Conservation (phyloP, 1,140 invertebrate species). For the Pararge aegeria region DNA sequence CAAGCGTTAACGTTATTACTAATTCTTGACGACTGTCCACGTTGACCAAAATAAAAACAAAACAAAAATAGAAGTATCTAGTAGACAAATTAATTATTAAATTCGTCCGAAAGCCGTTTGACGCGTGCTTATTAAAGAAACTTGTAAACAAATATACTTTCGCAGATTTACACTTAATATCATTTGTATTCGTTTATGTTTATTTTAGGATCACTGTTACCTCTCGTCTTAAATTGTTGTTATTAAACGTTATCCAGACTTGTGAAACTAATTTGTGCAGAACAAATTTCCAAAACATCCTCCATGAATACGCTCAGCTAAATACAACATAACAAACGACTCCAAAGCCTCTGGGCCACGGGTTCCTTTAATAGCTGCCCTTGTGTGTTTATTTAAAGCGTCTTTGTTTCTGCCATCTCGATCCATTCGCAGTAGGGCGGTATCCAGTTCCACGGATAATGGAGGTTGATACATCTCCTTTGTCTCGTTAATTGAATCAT, state of each 20-base stretch:
- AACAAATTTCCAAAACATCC: background rate
- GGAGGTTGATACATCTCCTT: background rate
- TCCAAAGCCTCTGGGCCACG: background rate
- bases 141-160: no score
- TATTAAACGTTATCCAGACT: background rate
- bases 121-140: no score
- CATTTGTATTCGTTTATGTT: background rate
- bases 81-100: no score
- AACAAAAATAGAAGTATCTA: no score
- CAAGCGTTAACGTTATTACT: no score
- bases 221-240: background rate
- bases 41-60: no score
- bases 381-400: background rate
- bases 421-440: background rate
- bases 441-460: background rate
- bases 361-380: background rate
- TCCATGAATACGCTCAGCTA: background rate
- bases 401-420: background rate
- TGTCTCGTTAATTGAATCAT: background rate
- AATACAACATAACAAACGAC: background rate
- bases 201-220: no score
- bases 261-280: background rate
- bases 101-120: no score
- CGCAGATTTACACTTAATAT: background rate
- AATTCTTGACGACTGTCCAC: no score